Evolutionary conservation across 1,140 invertebrate genomes (phyloP).

Genomic region (Cylas formicarius): DNA sequence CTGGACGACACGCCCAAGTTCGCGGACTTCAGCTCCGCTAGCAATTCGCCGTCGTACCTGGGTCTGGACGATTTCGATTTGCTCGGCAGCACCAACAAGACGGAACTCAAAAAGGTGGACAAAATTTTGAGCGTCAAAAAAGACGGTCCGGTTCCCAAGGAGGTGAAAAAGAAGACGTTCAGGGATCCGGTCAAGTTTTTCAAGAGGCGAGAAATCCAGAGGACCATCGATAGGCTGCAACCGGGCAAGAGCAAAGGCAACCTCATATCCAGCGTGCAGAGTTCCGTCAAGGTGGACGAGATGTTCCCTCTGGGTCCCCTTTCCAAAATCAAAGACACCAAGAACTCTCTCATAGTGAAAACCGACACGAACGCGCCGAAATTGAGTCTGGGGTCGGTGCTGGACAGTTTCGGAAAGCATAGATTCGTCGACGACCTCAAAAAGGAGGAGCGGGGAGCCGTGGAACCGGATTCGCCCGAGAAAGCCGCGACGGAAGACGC

Average conservation of each 20-base stretch:
- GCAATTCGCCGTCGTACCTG: conserved; percentile 60
- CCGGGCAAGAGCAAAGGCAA: conserved; percentile 74
- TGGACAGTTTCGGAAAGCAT: conserved; percentile 57
- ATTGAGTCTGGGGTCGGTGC: conserved; percentile 70
- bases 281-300: conserved; percentile 47
- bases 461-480: conserved; percentile 28
- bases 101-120: conserved; percentile 29
- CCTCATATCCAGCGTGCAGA: conserved; percentile 54
- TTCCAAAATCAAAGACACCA: conserved; percentile 47
- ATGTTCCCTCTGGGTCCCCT: conserved; percentile 39
- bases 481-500: conserved; percentile 24
- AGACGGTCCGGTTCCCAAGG: conserved; percentile 24
- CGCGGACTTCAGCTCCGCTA: conserved; percentile 63
- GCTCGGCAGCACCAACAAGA: conserved; percentile 20
- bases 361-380: conserved; percentile 61
- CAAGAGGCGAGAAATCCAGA: conserved; percentile 65
- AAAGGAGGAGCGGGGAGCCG: conserved; percentile 41
- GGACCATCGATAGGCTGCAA: conserved; percentile 73
- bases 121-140: conserved; percentile 21
- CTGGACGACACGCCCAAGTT: conserved; percentile 72
- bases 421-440: conserved; percentile 50
- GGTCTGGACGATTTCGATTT: conserved; percentile 47
- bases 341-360: conserved; percentile 48
- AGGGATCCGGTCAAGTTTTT: conserved; percentile 42
- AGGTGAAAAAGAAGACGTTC: conserved; percentile 35